phyloP scores from a whole-genome alignment of 1,140 invertebrate species.

The Drosophila mojavensis region DNA sequence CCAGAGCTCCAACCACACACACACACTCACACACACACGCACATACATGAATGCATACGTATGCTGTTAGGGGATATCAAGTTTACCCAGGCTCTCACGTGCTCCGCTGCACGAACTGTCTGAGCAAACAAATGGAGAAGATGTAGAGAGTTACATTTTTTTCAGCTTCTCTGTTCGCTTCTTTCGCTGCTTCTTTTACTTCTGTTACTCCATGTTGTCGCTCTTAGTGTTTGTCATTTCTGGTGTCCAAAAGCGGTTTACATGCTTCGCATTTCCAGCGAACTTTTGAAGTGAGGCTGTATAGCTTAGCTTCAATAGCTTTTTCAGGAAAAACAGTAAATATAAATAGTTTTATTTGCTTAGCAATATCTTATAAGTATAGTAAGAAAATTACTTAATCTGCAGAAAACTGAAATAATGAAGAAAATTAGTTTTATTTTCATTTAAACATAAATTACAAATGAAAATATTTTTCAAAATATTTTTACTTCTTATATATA shows the following conservation, averaged over 20 bases:
- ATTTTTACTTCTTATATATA: no score
- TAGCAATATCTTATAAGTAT: no score
- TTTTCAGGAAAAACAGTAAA: no score
- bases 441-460: no score
- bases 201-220: constrained; percentile 13
- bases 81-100: constrained; percentile 2
- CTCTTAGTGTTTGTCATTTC: constrained; percentile 38
- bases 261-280: constrained; percentile 25
- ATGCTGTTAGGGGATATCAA: constrained; percentile 1
- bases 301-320: no score
- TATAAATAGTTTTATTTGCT: no score
- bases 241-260: constrained; percentile 43
- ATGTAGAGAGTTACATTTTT: constrained; percentile 46
- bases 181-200: constrained; percentile 10
- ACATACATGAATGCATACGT: neutral
- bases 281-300: neutral
- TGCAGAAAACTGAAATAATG: no score
- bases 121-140: constrained; percentile 57
- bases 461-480: no score
- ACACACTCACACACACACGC: no score
- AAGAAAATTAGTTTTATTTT: no score
- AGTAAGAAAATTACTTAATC: no score
- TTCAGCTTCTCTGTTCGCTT: constrained; percentile 5
- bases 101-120: constrained; percentile 44
- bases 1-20: constrained; percentile 8